Base-by-base conservation (phyloP, 35 echinoderm and acorn worm genomes). In the Eucidaris tribuloides region DNA sequence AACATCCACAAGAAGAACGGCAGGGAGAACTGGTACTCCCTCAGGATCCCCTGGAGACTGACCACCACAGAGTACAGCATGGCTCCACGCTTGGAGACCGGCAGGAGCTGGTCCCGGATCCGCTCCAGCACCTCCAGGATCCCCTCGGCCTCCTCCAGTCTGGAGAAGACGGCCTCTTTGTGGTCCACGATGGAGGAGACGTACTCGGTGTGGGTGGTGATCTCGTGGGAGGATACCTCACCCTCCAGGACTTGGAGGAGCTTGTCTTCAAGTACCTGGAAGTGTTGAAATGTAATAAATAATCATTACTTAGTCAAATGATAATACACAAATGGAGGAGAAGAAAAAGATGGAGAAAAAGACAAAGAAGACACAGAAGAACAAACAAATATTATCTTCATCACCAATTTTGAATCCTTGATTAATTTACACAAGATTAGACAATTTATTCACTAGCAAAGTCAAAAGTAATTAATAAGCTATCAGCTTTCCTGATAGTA, bases 1-100 rank as follows among this genome's bases (percentile, higher is more conserved):
- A 98, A 98, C 86, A 98, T 90, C 82, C 86, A 86, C 17, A 85
- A 41, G 33, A 98, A 98, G 77, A 98, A 87, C 20, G 95, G 95
- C 46, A 92, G 46, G 1, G 95, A 86, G 45, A 98, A 74, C 63
- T 87, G 86, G 65, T 98, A 98, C 83, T 98, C 95, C 39, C 79
- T 84, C 83, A 86, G 83, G 1, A 98, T 74, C 2, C 86, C 95
- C 28, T 83, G 74, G 65, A 98, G 68, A 28, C 95, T 98, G 15
- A 62, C 40, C n/a, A 82, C 63, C 23, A 98, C 77, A 34, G 90
- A 74, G 44, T 78, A 98, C 13, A 98, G 66, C 90, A 98, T 90
- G 72, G 95, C 95, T 31, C 85, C 95, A 3, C 95, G 76, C 70
- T 98, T 98, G n/a, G 95, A 91, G 3, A 98, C 86, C 14, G 95